Percentiles rank a stretch among this genome's conserved stretches.
Conservation (phyloP, 2,797 vertebrate genomes). For the Masticophis lateralis region DNA sequence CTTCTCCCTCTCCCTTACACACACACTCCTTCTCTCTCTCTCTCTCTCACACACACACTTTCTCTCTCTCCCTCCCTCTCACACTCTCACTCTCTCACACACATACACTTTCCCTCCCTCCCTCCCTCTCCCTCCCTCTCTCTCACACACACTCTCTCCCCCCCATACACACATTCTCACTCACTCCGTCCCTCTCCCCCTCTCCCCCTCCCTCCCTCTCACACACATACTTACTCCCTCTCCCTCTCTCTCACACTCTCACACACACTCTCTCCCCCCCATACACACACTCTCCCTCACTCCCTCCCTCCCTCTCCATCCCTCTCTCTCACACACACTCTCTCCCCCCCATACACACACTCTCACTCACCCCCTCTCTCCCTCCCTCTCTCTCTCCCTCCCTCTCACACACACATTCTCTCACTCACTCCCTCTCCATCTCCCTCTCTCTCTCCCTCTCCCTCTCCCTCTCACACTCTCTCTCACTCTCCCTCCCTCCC, state of each 20-base stretch:
- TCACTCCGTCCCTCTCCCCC: rapidly evolving
- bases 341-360: no score
- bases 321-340: not conserved
- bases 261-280: rapidly evolving
- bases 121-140: not conserved
- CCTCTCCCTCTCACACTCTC: no score
- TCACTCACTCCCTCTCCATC: no score
- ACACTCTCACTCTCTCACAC: no score
- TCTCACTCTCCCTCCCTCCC: no score
- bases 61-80: no score
- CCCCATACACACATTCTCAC: no score
- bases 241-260: no score
- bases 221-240: not conserved
- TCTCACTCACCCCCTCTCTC: not conserved
- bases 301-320: rapidly evolving
- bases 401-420: no score
- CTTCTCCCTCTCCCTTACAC: not conserved
- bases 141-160: no score
- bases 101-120: no score
- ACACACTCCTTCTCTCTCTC: rapidly evolving
- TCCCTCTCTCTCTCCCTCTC: rapidly evolving
- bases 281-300: rapidly evolving
- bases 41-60: no score
- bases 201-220: not conserved
- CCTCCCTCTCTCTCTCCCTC: not conserved